These are phyloP conservation scores for Urocyon cinereoargenteus DNA, from an alignment of 2,797 vertebrate species.

Conservation along the genomic window DNA sequence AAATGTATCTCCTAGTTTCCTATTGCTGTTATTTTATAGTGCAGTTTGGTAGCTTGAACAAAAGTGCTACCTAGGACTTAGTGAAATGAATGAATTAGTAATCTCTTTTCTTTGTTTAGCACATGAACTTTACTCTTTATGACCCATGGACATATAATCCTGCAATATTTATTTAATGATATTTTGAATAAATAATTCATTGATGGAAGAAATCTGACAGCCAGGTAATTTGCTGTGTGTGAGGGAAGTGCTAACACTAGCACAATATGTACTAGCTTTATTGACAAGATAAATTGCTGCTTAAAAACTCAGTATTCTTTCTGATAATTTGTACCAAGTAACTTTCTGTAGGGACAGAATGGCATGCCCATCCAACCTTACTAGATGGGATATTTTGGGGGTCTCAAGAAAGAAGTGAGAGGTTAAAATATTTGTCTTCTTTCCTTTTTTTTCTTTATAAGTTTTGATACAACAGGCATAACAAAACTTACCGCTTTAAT, in stretches of 20 bases:
- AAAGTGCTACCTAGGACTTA: conserved; percentile 25
- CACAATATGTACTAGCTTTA: conserved; percentile 23
- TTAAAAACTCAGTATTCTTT: neutral
- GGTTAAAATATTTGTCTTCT: conserved; percentile 47
- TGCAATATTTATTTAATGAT: conserved; percentile 71
- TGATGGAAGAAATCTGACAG: conserved; percentile 38
- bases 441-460: conserved; percentile 7
- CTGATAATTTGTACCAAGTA: neutral
- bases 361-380: neutral
- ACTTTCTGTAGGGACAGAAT: neutral
- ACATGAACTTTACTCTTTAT: conserved; percentile 42
- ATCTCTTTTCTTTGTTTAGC: conserved; percentile 50
- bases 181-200: conserved; percentile 69
- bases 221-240: conserved; percentile 20
- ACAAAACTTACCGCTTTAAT: neutral
- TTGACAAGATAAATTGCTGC: conserved; percentile 6
- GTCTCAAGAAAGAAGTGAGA: neutral
- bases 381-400: neutral
- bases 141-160: conserved; percentile 55
- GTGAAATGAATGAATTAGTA: conserved; percentile 27
- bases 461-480: neutral
- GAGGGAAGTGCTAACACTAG: neutral
- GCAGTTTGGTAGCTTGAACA: conserved; percentile 13
- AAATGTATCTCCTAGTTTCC: neutral
- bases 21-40: neutral